Base-by-base conservation (phyloP, 2,113 vertebrate genomes). In the Sakesphorus luctuosus region DNA sequence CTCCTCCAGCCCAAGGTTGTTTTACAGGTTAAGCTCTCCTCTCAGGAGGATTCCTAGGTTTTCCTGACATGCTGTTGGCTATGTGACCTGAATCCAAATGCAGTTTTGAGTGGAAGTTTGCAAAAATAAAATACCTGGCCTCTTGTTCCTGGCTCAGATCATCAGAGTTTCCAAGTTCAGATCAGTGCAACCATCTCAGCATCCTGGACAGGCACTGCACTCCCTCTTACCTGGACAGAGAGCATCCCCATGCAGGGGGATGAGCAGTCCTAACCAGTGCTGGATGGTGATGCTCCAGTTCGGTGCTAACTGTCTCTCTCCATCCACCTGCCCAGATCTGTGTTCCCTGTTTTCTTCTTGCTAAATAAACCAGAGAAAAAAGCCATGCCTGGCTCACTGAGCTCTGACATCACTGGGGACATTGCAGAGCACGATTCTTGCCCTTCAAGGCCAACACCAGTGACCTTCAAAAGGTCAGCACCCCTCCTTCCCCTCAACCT, bases 11-110 rank as follows among this genome's bases (percentile, higher is more conserved):
- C 91, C 89, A 89, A 93, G 84, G 65, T 59, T 95, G 84, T 89
- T 96, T 95, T 86, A 91, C 85, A 96, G 75, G 87, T 89, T 96
- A 90, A 97, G 89, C 59, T 87, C 59, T 63, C 40, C 56, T 97
- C 78, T 91, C 91, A 3, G 59, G 87, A 89, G 93, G 62, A 78
- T 93, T 85, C 86, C 56, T 40, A 85, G 73, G 85, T 89, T 88
- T 93, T 89, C 80, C 90, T 93, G 88, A 91, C 61, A 63, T 82
- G 49, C 93, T 72, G 44, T 78, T 77, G 71, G 40, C 68, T 90
- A 21, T 88, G 43, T 96, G 93, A 94, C 91, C 83, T 93, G 96
- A 95, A 95, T 94, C 49, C 35, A 86, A 88, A 91, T 1, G 5
- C 26, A 12, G 35, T 63, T 77, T 52, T 67, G 74, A 96, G 58